A percentile compares a stretch with the other conserved stretches of the same genome.
Evolutionary conservation across 2,113 vertebrate species (phyloP).

Genomic region (Gobiocypris rarus): DNA sequence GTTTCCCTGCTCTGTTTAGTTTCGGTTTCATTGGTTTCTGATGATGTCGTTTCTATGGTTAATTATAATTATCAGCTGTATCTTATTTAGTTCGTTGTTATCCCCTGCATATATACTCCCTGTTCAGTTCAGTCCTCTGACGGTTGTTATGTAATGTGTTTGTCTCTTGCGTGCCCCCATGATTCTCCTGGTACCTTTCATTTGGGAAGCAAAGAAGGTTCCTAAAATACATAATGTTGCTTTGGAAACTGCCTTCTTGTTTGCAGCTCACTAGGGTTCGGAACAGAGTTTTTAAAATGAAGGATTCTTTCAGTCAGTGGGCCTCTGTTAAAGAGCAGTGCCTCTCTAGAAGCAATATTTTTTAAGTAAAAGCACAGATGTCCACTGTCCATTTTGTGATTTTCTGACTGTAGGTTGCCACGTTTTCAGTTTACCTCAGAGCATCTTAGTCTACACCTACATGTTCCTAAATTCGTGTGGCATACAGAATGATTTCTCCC

Average conservation of each 20-base stretch:
- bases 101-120: too few species aligned
- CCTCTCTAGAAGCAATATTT: neutral
- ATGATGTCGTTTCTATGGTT: too few species aligned
- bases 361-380: neutral
- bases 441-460: slow-evolving; percentile 18
- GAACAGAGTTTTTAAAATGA: neutral
- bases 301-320: neutral
- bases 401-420: neutral
- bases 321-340: neutral
- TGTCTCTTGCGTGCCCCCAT: too few species aligned
- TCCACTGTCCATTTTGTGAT: neutral
- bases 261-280: neutral
- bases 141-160: too few species aligned
- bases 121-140: too few species aligned
- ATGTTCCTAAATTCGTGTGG: neutral
- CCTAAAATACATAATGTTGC: neutral
- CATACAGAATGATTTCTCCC: slow-evolving; percentile 25
- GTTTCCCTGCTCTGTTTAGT: too few species aligned
- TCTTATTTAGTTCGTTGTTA: too few species aligned
- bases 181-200: neutral
- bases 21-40: too few species aligned
- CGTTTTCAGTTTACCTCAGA: neutral
- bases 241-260: neutral
- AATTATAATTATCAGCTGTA: too few species aligned
- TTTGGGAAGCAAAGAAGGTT: neutral